Evolutionary conservation across 2,888 invertebrate genomes (phyloP).

Genomic region (Carcina quercana): DNA sequence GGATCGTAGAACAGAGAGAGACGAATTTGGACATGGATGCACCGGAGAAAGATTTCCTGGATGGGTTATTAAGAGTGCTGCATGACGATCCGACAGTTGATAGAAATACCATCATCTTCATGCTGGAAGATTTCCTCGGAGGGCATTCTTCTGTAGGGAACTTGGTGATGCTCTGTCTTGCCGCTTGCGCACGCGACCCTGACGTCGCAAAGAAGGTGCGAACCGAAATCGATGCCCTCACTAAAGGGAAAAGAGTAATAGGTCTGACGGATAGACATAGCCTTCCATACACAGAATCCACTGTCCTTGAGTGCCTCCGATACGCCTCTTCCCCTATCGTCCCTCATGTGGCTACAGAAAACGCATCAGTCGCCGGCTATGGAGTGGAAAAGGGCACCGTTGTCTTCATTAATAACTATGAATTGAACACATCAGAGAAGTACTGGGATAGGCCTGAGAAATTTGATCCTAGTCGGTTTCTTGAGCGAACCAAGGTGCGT

Average conservation of each 20-base stretch:
- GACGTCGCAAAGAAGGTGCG: constrained; percentile 78
- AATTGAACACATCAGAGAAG: constrained; percentile 81
- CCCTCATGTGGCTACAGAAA: constrained; percentile 89
- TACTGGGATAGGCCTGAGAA: constrained; percentile 83
- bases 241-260: constrained; percentile 71
- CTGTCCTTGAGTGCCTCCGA: constrained; percentile 85
- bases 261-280: constrained; percentile 77
- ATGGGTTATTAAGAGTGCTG: constrained; percentile 82
- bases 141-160: constrained; percentile 93
- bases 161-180: constrained; percentile 83
- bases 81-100: constrained; percentile 79
- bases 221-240: constrained; percentile 78
- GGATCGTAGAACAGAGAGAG: constrained; percentile 78
- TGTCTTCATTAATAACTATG: constrained; percentile 89
- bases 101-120: constrained; percentile 85
- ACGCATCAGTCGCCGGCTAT: constrained; percentile 82
- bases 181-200: constrained; percentile 79
- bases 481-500: constrained; percentile 60
- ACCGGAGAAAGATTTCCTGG: constrained; percentile 84
- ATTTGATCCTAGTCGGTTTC: constrained; percentile 85
- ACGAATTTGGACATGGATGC: constrained; percentile 71
- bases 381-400: constrained; percentile 84
- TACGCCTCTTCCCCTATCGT: constrained; percentile 91
- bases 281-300: constrained; percentile 88
- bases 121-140: constrained; percentile 90